Evolutionary conservation across 1,140 invertebrate species (phyloP).

Genomic region (Trichonephila clavipes): DNA sequence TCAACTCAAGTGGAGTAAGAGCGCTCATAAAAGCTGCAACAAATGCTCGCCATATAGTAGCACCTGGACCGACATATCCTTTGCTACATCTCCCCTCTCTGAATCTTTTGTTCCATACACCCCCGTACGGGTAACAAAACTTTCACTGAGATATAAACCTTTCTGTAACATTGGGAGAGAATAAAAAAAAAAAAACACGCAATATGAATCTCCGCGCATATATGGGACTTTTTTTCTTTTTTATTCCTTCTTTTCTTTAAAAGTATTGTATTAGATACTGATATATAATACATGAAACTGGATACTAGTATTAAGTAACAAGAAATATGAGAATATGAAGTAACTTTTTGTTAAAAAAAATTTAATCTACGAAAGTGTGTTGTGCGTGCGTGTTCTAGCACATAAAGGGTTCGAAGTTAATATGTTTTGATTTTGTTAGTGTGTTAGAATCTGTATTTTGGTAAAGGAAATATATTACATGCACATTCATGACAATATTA

Average conservation of each 20-base stretch:
- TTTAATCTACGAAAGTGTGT: not conserved
- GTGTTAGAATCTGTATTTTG: too few species aligned
- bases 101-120: constrained; percentile 57
- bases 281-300: constrained; percentile 34
- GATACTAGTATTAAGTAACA: constrained; percentile 20
- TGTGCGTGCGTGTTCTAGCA: not conserved
- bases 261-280: not conserved
- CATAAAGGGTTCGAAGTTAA: not conserved
- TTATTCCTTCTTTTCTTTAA: not conserved
- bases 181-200: not conserved
- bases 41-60: constrained; percentile 53
- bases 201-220: constrained; percentile 33
- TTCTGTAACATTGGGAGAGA: not conserved
- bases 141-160: constrained; percentile 65
- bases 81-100: constrained; percentile 44
- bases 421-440: not conserved
- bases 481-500: too few species aligned
- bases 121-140: constrained; percentile 54
- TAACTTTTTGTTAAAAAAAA: not conserved
- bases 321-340: not conserved
- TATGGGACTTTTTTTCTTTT: not conserved
- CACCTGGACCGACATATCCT: constrained; percentile 68
- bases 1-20: constrained; percentile 12
- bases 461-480: too few species aligned
- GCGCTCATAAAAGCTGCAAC: constrained; percentile 10